These are phyloP conservation scores for Chiloscyllium plagiosum DNA, from an alignment of 2,113 vertebrate genomes.

Conservation along the genomic window DNA sequence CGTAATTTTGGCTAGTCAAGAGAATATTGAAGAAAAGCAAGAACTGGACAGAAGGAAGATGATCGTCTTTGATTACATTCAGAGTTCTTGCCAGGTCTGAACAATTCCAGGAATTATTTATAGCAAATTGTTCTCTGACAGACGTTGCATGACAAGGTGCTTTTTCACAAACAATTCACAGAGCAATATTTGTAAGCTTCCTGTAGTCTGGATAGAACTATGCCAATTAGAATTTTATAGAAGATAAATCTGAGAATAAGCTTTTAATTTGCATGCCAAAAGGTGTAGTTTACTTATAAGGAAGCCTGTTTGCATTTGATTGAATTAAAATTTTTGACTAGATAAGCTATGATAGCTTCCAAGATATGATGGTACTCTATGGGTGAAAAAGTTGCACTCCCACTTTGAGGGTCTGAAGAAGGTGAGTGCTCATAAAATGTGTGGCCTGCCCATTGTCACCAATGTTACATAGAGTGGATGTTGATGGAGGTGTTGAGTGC, in stretches of 20 bases:
- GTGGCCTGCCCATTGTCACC: too few species aligned
- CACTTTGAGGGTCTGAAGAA: too few species aligned
- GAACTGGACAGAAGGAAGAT: not conserved
- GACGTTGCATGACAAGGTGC: not conserved
- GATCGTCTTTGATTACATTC: not conserved
- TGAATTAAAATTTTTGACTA: not conserved
- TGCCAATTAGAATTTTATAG: not conserved
- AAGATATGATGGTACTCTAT: not conserved
- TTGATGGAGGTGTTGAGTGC: too few species aligned
- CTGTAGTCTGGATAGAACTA: not conserved
- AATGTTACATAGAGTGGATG: too few species aligned
- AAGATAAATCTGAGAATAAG: not conserved
- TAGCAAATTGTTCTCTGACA: not conserved
- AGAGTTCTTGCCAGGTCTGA: not conserved
- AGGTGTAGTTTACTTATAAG: not conserved
- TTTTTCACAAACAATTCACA: not conserved
- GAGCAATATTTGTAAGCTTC: not conserved
- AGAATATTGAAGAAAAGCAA: not conserved
- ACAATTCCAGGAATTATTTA: not conserved
- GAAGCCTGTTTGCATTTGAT: not conserved
- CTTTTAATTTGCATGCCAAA: not conserved
- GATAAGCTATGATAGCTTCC: not conserved
- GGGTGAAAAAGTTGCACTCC: too few species aligned
- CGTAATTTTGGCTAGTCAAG: not conserved
- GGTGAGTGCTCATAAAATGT: too few species aligned